Conservation (phyloP, 2,113 vertebrate species). For the Ammodramus savannarum region DNA sequence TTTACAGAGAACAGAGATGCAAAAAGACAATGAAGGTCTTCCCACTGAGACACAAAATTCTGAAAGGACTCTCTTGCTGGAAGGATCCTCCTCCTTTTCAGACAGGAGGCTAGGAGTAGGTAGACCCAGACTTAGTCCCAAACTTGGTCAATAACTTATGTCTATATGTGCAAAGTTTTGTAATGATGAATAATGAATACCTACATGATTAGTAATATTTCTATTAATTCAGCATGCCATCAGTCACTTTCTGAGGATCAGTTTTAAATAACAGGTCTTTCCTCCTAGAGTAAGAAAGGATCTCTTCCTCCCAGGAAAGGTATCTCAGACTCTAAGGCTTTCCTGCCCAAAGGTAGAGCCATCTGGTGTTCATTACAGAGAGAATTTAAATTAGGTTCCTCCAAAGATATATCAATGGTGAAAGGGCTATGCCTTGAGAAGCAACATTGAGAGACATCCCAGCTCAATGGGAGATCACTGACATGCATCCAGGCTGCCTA, state of each 20-base stretch:
- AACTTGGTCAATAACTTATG: not conserved
- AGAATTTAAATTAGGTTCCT: not conserved
- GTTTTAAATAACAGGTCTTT: fast-evolving
- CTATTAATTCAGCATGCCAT: not conserved
- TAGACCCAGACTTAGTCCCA: not conserved
- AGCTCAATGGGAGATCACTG: not conserved
- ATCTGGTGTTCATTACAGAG: not conserved
- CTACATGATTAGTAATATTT: not conserved
- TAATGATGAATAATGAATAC: not conserved
- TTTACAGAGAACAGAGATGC: not conserved
- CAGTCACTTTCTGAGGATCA: not conserved
- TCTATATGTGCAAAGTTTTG: not conserved
- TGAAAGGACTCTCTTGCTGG: not conserved
- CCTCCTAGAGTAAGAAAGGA: not conserved
- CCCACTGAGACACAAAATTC: not conserved
- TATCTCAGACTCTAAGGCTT: not conserved
- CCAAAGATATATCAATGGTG: not conserved
- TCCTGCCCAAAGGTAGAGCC: not conserved
- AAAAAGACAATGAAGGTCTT: not conserved
- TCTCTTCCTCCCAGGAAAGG: not conserved
- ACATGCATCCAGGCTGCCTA: not conserved
- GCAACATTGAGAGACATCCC: not conserved
- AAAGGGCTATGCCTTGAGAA: not conserved
- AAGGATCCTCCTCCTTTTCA: not conserved
- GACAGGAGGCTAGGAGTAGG: not conserved